Conservation (phyloP, 2,113 vertebrate genomes). For the Pseudolaguvia tuberculata region DNA sequence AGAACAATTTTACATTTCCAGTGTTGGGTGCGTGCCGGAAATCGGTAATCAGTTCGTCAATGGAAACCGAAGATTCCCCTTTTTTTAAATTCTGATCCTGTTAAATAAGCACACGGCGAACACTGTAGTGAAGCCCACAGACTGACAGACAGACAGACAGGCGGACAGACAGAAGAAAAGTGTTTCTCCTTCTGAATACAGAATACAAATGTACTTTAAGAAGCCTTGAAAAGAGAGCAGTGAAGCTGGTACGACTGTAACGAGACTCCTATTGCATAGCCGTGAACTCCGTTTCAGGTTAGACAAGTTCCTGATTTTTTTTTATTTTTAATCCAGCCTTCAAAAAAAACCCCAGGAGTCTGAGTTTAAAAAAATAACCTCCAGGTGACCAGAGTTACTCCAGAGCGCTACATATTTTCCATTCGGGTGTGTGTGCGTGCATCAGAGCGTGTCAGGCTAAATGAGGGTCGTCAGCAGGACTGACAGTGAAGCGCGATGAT, state of each 20-base stretch:
- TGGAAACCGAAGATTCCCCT: too few relatives aligned
- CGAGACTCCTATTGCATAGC: constrained; percentile 75
- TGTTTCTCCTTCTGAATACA: constrained; percentile 55
- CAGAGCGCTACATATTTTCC: constrained; percentile 39
- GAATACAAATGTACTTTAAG: constrained; percentile 61
- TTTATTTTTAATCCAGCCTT: constrained; percentile 57
- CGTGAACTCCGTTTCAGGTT: constrained; percentile 66
- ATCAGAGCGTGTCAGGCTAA: constrained; percentile 57
- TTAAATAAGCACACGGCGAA: not conserved
- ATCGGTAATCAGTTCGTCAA: not conserved
- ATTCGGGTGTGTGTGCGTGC: constrained; percentile 48
- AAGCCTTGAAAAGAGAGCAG: constrained; percentile 64
- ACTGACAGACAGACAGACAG: too few relatives aligned
- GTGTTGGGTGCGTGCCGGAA: not conserved
- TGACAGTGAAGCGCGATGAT: constrained; percentile 87
- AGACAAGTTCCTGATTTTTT: constrained; percentile 62
- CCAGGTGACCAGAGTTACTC: constrained; percentile 58
- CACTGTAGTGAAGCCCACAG: constrained; percentile 7
- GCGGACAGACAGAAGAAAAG: constrained; percentile 63
- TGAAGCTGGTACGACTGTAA: constrained; percentile 68
- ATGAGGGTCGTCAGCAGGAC: constrained; percentile 81
- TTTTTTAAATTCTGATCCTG: not conserved
- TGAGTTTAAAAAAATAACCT: constrained; percentile 73
- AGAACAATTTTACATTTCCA: constrained; percentile 54
- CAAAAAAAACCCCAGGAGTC: constrained; percentile 56